Evolutionary conservation across 1,140 invertebrate genomes (phyloP), one percentile per base, ranked within the genome.

Genomic region (Agrilus planipennis): DNA sequence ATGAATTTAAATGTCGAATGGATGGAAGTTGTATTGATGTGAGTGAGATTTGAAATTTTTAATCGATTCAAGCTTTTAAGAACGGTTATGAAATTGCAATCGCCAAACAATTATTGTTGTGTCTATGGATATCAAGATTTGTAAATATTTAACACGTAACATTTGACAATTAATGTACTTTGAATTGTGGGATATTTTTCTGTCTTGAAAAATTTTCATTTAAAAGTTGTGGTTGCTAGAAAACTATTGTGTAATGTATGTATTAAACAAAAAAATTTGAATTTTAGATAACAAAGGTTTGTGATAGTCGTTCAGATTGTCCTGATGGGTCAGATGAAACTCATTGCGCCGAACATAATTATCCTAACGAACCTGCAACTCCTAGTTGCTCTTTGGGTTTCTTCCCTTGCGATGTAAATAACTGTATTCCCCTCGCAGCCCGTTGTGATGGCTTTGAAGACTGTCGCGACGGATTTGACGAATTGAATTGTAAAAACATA

Each of bases 381-480:
- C 61, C 63, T 0, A 67, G 62, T 17, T 83, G 79, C 50, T 57
- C 56, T 16, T 25, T 54, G 9, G 75, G 72, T 1, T 64, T 67
- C 27, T 85, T 85, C 54, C 61, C 63, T 0, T 84, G 81, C 53
- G 73, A 76, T 52, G 68, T 65, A 23, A 65, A 60, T 10, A 59
- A 60, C 16, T 86, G 83, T 54, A 57, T 78, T 25, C 70, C 74
- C 1, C 34, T 70, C 2, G 58, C 61, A 0, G 55, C 64, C 11
- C 53, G 71, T 3, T 90, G 87, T 55, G 76, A 90, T 59, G 71
- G 73, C 0, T 63, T 68, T 17, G 47, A 51, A 2, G 72, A 89
- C 52, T 90, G 86, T 54, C 55, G 65, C 2, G 82, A 89, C 54
- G 70, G 71, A 4, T 73, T 68, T 29, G 87, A 90, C 58, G 87